These are phyloP conservation scores for Halisarca cf. caerulea DNA, from an alignment of 37 sponge, comb jelly and placozoan species.

Conservation along the genomic window DNA sequence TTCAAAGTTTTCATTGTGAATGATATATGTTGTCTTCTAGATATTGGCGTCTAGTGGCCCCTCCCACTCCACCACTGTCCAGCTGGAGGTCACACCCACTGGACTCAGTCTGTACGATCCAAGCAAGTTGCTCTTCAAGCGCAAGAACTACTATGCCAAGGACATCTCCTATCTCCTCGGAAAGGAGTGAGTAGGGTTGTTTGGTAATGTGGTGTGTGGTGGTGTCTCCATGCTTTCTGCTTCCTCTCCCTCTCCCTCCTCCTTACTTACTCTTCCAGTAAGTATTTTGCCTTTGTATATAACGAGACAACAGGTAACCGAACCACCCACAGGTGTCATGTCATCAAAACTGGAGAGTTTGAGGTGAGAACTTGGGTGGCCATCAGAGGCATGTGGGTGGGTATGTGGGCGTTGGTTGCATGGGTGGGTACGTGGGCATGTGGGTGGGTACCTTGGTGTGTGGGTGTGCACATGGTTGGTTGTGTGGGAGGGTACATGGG, in stretches of 20 bases:
- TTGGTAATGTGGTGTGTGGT: background rate
- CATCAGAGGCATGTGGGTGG: background rate
- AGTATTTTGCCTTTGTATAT: background rate
- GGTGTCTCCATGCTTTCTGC: background rate
- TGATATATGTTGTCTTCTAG: no score
- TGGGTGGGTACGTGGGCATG: no score
- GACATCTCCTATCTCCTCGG: background rate
- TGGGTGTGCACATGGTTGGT: background rate
- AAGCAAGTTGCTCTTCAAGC: background rate
- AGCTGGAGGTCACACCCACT: slow-evolving; percentile 14
- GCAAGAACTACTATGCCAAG: background rate
- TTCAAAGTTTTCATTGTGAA: no score
- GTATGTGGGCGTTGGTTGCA: background rate
- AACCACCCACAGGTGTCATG: background rate
- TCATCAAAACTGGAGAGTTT: background rate
- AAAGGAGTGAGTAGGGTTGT: slow-evolving; percentile 12
- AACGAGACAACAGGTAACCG: background rate
- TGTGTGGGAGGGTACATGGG: no score
- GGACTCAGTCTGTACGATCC: slow-evolving; percentile 14
- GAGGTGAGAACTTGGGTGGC: background rate
- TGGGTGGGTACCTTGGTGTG: no score
- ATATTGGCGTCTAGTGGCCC: background rate
- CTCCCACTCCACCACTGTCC: background rate
- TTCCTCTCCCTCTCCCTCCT: no score
- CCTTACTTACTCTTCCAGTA: background rate